Evolutionary conservation across 2,888 invertebrate genomes (phyloP), one percentile per base, ranked within the genome.

Genomic region (Nipponacmea schrenckii): DNA sequence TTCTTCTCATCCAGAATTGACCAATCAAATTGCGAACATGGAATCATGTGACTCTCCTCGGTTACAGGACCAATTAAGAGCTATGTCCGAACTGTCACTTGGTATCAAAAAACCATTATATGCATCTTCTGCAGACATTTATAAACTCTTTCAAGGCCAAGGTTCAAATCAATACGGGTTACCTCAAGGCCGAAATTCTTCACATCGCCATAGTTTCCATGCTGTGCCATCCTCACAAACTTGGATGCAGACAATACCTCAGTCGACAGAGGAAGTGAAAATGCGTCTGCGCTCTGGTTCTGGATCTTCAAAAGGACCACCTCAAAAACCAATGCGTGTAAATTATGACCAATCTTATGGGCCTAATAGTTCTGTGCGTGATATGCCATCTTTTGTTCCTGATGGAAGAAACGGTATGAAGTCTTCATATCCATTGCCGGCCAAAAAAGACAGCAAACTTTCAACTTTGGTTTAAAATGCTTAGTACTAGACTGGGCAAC

Each of bases 61-160:
- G 12, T 67, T 77, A 5, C 72, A 77, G 39, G 70, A 72, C 31
- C 77, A 77, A 62, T 71, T 78, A 48, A 70, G 76, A 7, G 78
- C 76, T 26, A 71, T 74, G 24, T 78, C 78, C 15, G 75, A 78
- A 67, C 67, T 81, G 50, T 79, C 82, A 14, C 70, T 82, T 7
- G 79, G 80, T 64, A 79, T 74, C 31, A 80, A 78, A 64, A 75
- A 80, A 73, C 81, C 83, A 71, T 77, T 81, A 67, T 84, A 83
- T 72, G 84, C 84, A 62, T 82, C 83, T 72, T 84, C 84, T 12
- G 80, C 80, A 20, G 84, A 84, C 74, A 84, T 84, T 71, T 79
- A 83, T 67, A 82, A 81, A 76, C 78, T 84, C n/a, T 84, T 84
- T 72, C 81, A 81, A n/a, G 78, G 79, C 39, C 79, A 80, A 67